A percentile compares a stretch with the other conserved stretches of the same genome.
phyloP scores from a whole-genome alignment of 1,140 invertebrate genomes.

The Trachymyrmex septentrionalis region DNA sequence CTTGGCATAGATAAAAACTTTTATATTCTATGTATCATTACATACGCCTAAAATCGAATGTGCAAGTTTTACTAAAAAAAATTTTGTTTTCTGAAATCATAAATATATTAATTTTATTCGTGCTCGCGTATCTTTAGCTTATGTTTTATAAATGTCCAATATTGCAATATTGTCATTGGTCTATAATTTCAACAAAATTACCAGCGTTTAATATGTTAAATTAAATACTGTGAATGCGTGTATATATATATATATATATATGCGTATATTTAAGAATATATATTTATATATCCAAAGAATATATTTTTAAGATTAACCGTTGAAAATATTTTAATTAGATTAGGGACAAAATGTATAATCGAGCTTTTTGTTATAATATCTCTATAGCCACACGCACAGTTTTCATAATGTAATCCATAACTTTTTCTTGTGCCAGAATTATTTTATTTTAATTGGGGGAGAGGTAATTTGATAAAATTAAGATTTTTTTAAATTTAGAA shows the following conservation, averaged over 20 bases:
- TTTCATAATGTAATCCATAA: conserved; percentile 15
- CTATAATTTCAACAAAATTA: conserved; percentile 19
- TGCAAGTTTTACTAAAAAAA: background rate
- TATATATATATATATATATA: no score
- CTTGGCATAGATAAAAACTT: conserved; percentile 22
- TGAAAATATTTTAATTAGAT: conserved; percentile 44
- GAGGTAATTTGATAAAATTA: conserved; percentile 21
- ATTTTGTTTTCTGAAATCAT: background rate
- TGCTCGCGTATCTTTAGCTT: background rate
- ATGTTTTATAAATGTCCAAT: conserved; percentile 25
- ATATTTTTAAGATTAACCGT: conserved; percentile 19
- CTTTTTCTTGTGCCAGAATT: conserved; percentile 40
- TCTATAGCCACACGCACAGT: background rate
- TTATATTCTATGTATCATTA: conserved; percentile 13
- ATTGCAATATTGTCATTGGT: conserved; percentile 10
- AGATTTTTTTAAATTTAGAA: conserved; percentile 9
- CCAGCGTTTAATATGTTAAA: conserved; percentile 31
- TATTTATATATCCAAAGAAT: conserved; percentile 55
- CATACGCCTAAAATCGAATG: background rate
- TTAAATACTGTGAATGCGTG: background rate
- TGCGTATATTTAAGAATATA: conserved; percentile 1
- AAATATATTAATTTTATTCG: conserved; percentile 12
- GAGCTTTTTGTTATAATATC: conserved; percentile 9
- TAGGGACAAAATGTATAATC: conserved; percentile 28
- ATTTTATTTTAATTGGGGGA: background rate